Percentiles rank a stretch among this genome's conserved stretches.
These are phyloP conservation scores for Chrysotoxum bicinctum DNA, from an alignment of 2,888 invertebrate genomes.

Conservation along the genomic window DNA sequence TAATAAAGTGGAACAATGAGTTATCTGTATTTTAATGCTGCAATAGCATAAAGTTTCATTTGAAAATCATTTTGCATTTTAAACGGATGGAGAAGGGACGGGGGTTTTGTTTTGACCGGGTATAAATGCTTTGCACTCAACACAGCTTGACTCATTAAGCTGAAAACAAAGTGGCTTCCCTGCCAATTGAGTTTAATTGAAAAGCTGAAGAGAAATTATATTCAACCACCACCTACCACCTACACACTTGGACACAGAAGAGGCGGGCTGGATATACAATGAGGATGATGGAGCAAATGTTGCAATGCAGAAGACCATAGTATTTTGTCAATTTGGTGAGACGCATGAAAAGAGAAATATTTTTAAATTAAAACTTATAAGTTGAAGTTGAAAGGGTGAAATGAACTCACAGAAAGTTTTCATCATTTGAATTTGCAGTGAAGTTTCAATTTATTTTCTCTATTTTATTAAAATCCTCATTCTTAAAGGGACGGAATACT, in stretches of 20 bases:
- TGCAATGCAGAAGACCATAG: background rate
- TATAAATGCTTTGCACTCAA: conserved; percentile 9
- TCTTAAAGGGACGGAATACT: too few species aligned
- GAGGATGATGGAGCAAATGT: background rate
- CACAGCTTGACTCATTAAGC: conserved; percentile 23
- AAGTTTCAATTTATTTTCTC: background rate
- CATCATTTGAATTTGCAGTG: background rate
- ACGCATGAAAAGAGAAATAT: background rate
- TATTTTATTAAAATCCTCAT: too few species aligned
- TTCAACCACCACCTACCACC: background rate
- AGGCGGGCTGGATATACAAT: background rate
- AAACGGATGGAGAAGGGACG: background rate
- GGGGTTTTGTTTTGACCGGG: background rate
- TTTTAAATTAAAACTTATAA: background rate
- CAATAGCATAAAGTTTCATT: conserved; percentile 24
- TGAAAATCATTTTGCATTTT: conserved; percentile 24
- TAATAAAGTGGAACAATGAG: conserved; percentile 28
- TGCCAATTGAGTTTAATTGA: conserved; percentile 39
- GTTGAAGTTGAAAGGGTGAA: background rate
- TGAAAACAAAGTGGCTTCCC: conserved; percentile 27
- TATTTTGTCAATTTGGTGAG: background rate
- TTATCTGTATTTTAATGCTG: conserved; percentile 21
- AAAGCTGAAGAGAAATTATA: conserved; percentile 17
- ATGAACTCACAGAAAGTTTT: background rate
- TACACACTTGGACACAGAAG: background rate